Percentiles rank a stretch among this genome's conserved stretches.
Evolutionary conservation across 2,797 vertebrate genomes (phyloP).

Genomic region (Phyllotis vaccarum): DNA sequence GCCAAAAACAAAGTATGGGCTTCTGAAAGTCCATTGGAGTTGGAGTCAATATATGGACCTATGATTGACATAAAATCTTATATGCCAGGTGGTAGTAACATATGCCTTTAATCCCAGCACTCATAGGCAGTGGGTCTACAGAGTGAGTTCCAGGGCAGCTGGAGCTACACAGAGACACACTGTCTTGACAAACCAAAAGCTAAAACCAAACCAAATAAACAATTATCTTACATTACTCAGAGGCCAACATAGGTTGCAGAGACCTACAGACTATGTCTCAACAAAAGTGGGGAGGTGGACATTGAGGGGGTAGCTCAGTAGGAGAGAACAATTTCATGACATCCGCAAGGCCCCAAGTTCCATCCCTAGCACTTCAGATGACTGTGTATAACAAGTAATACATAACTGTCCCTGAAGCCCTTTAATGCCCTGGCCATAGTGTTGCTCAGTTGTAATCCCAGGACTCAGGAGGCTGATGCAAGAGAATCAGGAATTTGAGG

Average conservation of each 20-base stretch:
- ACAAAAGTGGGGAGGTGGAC: not conserved
- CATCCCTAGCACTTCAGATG: not conserved
- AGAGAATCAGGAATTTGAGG: not conserved
- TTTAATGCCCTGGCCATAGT: not conserved
- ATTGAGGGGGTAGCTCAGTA: not conserved
- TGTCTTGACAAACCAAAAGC: too few species aligned
- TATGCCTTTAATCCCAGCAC: too few species aligned
- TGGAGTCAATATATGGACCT: too few species aligned
- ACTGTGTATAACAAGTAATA: slow-evolving; percentile 8
- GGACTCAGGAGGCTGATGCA: not conserved
- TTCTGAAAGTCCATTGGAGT: not conserved
- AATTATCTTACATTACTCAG: not conserved
- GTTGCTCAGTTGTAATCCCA: too few species aligned
- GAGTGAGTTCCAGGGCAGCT: too few species aligned
- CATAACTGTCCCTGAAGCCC: not conserved
- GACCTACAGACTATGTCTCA: not conserved
- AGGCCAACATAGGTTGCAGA: not conserved
- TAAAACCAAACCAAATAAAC: too few species aligned
- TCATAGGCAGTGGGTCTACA: too few species aligned
- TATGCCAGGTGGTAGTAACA: too few species aligned
- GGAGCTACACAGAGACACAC: too few species aligned
- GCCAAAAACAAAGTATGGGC: not conserved
- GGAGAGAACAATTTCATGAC: not conserved
- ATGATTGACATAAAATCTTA: too few species aligned
- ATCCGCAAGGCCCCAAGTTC: not conserved